A percentile compares a stretch with the other conserved stretches of the same genome.
Evolutionary conservation across 2,888 invertebrate genomes (phyloP).

Genomic region (Hetaerina titia): DNA sequence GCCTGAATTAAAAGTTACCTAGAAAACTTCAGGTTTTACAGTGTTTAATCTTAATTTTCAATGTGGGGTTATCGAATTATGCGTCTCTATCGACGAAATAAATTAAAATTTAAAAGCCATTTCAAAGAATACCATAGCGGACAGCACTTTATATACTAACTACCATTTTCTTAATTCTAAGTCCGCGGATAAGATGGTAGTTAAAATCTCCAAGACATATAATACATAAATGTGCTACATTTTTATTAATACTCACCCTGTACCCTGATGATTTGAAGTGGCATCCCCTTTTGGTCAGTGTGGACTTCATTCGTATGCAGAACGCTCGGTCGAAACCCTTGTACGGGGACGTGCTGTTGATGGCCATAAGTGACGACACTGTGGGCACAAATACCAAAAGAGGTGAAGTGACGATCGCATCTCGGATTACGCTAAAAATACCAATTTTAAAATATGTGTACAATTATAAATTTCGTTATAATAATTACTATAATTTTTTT

Average conservation of each 20-base stretch:
- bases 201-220: background rate
- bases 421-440: background rate
- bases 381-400: constrained; percentile 74
- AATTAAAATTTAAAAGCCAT: background rate
- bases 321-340: constrained; percentile 95
- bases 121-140: background rate
- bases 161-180: background rate
- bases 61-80: background rate
- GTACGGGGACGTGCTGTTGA: constrained; percentile 85
- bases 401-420: constrained; percentile 47
- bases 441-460: too few species aligned
- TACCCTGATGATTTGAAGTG: constrained; percentile 98
- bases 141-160: background rate
- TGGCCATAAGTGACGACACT: constrained; percentile 92
- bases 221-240: background rate
- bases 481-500: too few species aligned
- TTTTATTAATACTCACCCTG: constrained; percentile 84
- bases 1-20: background rate
- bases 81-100: background rate
- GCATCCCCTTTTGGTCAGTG: constrained; percentile 97
- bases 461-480: too few species aligned
- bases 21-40: background rate
- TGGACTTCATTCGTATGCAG: constrained; percentile 98
- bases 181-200: background rate
- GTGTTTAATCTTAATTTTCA: background rate